Evolutionary conservation across 2,113 vertebrate genomes (phyloP), one percentile per base, ranked within the genome.

Genomic region (crab-eating macaque (Macaca fascicularis)): DNA sequence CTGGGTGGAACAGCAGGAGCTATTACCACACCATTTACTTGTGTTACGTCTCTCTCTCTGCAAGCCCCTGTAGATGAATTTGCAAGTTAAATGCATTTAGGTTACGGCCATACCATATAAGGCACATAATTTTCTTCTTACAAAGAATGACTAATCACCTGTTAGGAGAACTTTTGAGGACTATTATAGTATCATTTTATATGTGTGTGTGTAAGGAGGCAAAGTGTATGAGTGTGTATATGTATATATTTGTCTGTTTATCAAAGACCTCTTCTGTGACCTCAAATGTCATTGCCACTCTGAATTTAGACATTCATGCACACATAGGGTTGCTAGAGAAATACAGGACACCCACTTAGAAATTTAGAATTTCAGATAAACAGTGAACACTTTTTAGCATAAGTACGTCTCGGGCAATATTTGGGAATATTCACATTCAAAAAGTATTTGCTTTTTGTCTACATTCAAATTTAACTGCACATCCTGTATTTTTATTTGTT

Each of bases 351-450:
- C 12, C 2, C 27, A 30, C 8, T 35, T n/a, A 40, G 48, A 50
- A 4, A 50, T 50, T 50, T 3, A 50, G 16, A 48, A 81, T 83
- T 97, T 90, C 90, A 90, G 69, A 57, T 22, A 23, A 92, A 85
- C 19, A 35, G 10, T 20, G n/a, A 70, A n/a, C n/a, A 43, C 43
- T 25, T 93, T 35, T 55, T 45, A 86, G 30, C 40, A 57, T 55
- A 89, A 92, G 69, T 40, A 8, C 1, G 5, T 75, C 17, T 2
- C 64, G 22, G 50, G 57, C 8, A 5, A 30, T 80, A 75, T 57
- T 64, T 69, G n/a, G 27, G 38, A 69, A 40, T 69, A 69, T 0
- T n/a, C 61, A 57, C 20, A 38, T 2, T 32, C 25, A 70, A 72
- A 38, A 32, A n/a, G 5, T 4, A 48, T 32, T 43, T 55, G 13